Conservation (phyloP, 2,888 invertebrate species). For the Drosophila basisetae region DNA sequence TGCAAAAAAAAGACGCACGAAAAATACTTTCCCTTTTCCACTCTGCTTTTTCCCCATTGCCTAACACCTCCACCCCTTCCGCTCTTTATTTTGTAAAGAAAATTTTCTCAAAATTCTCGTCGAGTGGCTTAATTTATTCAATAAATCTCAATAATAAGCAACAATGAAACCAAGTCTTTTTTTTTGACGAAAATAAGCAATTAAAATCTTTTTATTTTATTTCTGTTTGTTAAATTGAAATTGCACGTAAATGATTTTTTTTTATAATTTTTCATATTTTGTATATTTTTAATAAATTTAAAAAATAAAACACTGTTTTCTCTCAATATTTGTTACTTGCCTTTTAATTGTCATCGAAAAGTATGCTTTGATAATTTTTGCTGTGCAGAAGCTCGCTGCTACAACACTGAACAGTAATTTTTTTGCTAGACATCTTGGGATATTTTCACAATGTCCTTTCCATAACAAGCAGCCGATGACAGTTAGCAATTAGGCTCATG, state of each 20-base stretch:
- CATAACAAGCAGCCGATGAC: constrained; percentile 20
- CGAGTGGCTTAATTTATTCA: too few relatives aligned
- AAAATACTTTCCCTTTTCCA: constrained; percentile 44
- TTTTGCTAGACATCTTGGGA: not conserved
- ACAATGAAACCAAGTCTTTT: not conserved
- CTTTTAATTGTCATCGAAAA: constrained; percentile 10
- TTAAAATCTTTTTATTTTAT: too few relatives aligned
- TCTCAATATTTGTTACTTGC: not conserved
- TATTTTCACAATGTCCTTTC: constrained; percentile 14
- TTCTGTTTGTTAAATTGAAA: not conserved
- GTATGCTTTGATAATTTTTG: constrained; percentile 14
- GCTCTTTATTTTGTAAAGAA: not conserved
- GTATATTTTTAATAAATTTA: not conserved
- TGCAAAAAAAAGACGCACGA: constrained; percentile 1
- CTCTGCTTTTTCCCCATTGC: constrained; percentile 15
- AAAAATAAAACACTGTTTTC: not conserved
- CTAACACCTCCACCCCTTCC: constrained; percentile 5
- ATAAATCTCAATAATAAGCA: not conserved
- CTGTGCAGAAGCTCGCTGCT: constrained; percentile 9
- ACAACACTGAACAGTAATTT: not conserved
- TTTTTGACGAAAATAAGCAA: not conserved
- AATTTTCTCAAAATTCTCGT: not conserved
- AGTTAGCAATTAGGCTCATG: constrained; percentile 9
- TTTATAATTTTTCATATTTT: not conserved
- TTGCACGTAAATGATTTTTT: not conserved